Evolutionary conservation across 2,888 invertebrate genomes (phyloP), one percentile per base, ranked within the genome.

Genomic region (Laspeyria flexula): DNA sequence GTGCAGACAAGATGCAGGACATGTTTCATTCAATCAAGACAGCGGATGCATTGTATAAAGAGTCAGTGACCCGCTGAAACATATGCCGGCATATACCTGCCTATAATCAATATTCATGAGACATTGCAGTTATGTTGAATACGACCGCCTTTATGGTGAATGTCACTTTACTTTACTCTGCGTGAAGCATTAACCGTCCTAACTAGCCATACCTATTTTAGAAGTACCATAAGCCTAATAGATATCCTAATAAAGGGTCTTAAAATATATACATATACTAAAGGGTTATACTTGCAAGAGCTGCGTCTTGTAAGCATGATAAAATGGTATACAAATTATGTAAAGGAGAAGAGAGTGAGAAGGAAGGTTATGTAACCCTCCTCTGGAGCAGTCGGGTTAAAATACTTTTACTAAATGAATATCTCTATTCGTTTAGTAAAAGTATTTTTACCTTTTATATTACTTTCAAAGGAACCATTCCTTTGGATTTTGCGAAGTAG

Each of bases 11-110:
- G 64, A 65, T 50, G 65, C 67, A 68, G 67, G 71, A 65, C 75
- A 75, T 74, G 75, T 81, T 81, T 85, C 77, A 81, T 86, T 88
- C 78, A 88, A 87, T 87, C 82, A 85, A 83, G 77, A 72, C 78
- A 79, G 75, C 79, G 81, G 79, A 81, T 77, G 81, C 73, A 73
- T 71, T 75, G 67, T 74, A 60, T 52, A 48, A 47, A 52, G 59
- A 62, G 83, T 72, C 82, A 76, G 38, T 75, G 81, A 83, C 79
- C 70, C 60, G 40, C 68, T 72, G 67, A 59, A 74, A 70, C 66
- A 66, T 63, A 67, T 66, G 72, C 59, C 39, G 63, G 42, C 49
- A 55, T 40, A 68, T 75, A 71, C 75, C 72, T 72, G 67, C 62
- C 50, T 58, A 61, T 56, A 53, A 76, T 78, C 75, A 76, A 74